Percentiles rank a stretch among this genome's conserved stretches.
These are phyloP conservation scores for Meloidogyne chitwoodi DNA, from an alignment of 1,140 invertebrate genomes.

Conservation along the genomic window DNA sequence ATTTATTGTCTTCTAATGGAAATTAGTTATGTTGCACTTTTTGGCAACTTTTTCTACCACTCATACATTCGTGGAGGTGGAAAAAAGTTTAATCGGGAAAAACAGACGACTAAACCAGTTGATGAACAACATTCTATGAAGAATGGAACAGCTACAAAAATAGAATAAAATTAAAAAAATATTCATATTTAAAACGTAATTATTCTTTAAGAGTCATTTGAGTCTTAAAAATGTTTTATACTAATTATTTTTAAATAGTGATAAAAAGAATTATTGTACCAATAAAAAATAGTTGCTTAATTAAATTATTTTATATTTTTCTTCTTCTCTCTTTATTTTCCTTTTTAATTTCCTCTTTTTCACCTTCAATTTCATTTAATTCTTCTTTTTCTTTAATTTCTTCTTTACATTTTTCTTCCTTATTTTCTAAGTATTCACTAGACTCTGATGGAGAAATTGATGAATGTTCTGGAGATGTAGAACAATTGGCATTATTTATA, in stretches of 20 bases:
- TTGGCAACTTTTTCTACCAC: slow-evolving; percentile 64
- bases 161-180: not conserved
- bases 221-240: too few relatives aligned
- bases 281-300: not conserved
- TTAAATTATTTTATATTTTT: not conserved
- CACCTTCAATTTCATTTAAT: not conserved
- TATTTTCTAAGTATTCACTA: not conserved
- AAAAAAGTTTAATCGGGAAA: slow-evolving; percentile 55
- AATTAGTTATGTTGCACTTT: slow-evolving; percentile 67
- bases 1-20: slow-evolving; percentile 87
- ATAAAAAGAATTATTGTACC: too few relatives aligned
- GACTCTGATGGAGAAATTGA: not conserved
- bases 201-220: too few relatives aligned
- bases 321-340: not conserved
- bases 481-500: not conserved
- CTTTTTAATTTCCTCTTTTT: not conserved
- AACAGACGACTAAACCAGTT: slow-evolving; percentile 17
- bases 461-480: not conserved
- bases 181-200: too few relatives aligned
- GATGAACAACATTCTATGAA: slow-evolving; percentile 20
- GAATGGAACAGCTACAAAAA: not conserved
- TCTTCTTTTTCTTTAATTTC: slow-evolving; percentile 5
- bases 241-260: too few relatives aligned
- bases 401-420: slow-evolving; percentile 5
- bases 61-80: slow-evolving; percentile 60